Base-by-base conservation (phyloP, 2,888 invertebrate species). In the Acronicta psi region DNA sequence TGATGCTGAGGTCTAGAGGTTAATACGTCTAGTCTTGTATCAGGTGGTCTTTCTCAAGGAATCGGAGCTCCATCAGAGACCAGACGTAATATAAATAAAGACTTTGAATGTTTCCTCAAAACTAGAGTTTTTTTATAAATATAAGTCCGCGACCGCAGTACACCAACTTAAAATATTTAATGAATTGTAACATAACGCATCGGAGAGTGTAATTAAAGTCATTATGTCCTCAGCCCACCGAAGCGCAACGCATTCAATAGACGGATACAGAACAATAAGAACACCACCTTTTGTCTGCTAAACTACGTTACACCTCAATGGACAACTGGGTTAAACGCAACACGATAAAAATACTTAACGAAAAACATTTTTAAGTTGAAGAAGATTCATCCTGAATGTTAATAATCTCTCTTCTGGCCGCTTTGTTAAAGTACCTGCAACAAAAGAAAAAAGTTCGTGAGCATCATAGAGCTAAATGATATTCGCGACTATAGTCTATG, bases 401-500 rank as follows among this genome's bases (percentile, higher is more conserved):
- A 47, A 25, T 17, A 6, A 16, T 29, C 14, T 20, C 38, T 17
- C 44, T 20, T 34, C 17, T 41, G 47, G 14, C 43, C 25, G 44
- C 56, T 50, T 53, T n/a, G 11, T 49, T n/a, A 51, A 51, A 41
- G 60, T 80, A 80, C 80, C 81, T 80, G 80, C 23, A 79, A 77
- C 68, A 75, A 69, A 69, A 58, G 41, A 62, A 74, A 37, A 52
- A 68, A 67, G 53, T 51, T 63, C 18, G 43, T 52, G 41, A 61
- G 44, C 42, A 54, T 59, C 65, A 75, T 67, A 72, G 69, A 74
- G 68, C 68, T 64, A 59, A 73, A 71, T 69, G 47, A 75, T 69
- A 64, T 34, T 45, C 47, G 45, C 20, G 59, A 50, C 64, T 73
- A 61, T 60, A 55, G 61, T 47, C 66, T 65, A 41, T 51, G 52